These are phyloP conservation scores for Anoplophora glabripennis DNA, from an alignment of 1,140 invertebrate genomes.

Conservation along the genomic window DNA sequence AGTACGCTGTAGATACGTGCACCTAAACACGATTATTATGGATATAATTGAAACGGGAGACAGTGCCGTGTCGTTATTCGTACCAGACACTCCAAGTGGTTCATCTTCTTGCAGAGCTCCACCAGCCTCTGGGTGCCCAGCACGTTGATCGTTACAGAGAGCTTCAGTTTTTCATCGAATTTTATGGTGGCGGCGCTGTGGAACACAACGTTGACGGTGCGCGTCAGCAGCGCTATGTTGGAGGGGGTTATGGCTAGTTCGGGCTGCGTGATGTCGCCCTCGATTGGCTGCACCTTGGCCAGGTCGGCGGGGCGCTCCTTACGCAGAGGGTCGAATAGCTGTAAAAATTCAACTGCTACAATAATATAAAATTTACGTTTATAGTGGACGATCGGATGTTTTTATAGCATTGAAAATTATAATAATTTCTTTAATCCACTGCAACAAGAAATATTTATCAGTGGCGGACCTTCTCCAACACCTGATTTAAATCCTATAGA, in stretches of 20 bases:
- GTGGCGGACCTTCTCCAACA: no score
- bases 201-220: constrained; percentile 87
- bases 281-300: constrained; percentile 77
- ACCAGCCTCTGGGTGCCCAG: constrained; percentile 81
- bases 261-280: constrained; percentile 86
- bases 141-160: constrained; percentile 89
- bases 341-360: constrained; percentile 11
- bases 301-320: constrained; percentile 73
- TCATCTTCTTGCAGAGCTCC: constrained; percentile 83
- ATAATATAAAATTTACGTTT: no score
- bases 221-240: constrained; percentile 69
- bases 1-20: constrained; percentile 87
- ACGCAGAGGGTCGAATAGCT: constrained; percentile 81
- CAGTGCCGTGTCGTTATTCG: constrained; percentile 2
- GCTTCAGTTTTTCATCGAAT: constrained; percentile 95
- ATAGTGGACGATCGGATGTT: no score
- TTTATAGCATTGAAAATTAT: no score
- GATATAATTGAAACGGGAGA: neutral
- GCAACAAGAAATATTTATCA: no score
- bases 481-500: no score
- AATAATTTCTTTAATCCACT: no score
- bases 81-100: constrained; percentile 70
- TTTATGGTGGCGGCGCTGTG: constrained; percentile 95
- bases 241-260: constrained; percentile 80
- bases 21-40: constrained; percentile 47